Evolutionary conservation across 2,888 invertebrate species (phyloP).

Genomic region (Drosophila sordidapex): DNA sequence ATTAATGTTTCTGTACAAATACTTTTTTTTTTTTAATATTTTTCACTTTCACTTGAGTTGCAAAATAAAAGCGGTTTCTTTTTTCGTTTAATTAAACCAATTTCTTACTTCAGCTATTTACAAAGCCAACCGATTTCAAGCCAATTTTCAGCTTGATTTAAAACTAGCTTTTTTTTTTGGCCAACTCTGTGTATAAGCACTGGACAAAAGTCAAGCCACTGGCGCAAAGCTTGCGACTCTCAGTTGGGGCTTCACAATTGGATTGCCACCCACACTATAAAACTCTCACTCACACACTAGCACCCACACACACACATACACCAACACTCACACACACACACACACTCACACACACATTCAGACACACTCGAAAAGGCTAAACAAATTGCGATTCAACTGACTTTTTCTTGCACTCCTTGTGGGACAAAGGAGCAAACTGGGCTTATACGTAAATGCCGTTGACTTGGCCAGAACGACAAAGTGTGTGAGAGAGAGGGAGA

Average conservation of each 20-base stretch:
- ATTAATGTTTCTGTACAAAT: not conserved
- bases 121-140: not conserved
- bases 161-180: constrained; percentile 1
- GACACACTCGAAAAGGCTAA: not conserved
- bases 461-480: constrained; percentile 2
- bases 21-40: too few relatives aligned
- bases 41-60: not conserved
- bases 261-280: constrained; percentile 61
- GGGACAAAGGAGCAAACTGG: not conserved
- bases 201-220: constrained; percentile 46
- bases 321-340: not conserved
- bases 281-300: not conserved
- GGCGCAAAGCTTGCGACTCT: constrained; percentile 42
- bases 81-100: not conserved
- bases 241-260: constrained; percentile 66
- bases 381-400: constrained; percentile 6
- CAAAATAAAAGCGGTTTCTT: not conserved
- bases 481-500: not conserved
- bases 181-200: not conserved
- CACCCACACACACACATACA: not conserved
- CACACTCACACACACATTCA: not conserved
- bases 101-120: not conserved
- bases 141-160: not conserved
- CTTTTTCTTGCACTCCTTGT: not conserved
- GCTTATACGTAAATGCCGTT: constrained; percentile 32